phyloP scores from a whole-genome alignment of 2,888 invertebrate species.

The Phragmatobia fuliginosa region DNA sequence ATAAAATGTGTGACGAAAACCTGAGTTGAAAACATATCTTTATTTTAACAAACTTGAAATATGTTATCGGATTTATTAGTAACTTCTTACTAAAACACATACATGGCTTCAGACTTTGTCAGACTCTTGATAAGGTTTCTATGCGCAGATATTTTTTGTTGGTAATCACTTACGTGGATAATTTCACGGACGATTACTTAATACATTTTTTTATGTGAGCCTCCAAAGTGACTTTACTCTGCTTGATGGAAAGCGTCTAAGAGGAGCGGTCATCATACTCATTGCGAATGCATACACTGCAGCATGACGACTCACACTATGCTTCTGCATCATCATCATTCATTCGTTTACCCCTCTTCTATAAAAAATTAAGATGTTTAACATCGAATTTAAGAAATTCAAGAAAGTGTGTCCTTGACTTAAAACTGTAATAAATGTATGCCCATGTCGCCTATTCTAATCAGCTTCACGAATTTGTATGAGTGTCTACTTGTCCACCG shows the following conservation, averaged over 20 bases:
- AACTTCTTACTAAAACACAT: neutral
- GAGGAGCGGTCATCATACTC: too few relatives aligned
- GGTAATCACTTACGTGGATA: neutral
- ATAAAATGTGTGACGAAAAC: neutral
- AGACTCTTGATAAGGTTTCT: neutral
- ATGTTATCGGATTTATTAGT: neutral
- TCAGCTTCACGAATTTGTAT: conserved; percentile 54
- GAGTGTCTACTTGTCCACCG: conserved; percentile 42
- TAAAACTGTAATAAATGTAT: conserved; percentile 23
- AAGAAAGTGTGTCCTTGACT: neutral
- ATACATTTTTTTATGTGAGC: too few relatives aligned
- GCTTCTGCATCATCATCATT: too few relatives aligned
- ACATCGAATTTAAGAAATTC: too few relatives aligned
- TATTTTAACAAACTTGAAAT: neutral
- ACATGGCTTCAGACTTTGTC: neutral
- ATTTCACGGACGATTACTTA: too few relatives aligned
- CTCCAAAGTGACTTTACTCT: too few relatives aligned
- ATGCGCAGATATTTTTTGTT: neutral
- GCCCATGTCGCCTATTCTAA: conserved; percentile 64
- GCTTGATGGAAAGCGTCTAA: too few relatives aligned
- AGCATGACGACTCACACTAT: too few relatives aligned
- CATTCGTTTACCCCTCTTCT: too few relatives aligned
- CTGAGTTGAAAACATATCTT: neutral
- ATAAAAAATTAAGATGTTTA: too few relatives aligned
- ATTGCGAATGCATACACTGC: too few relatives aligned